Evolutionary conservation across 2,113 vertebrate genomes (phyloP).

Genomic region (Oreochromis spilurus): DNA sequence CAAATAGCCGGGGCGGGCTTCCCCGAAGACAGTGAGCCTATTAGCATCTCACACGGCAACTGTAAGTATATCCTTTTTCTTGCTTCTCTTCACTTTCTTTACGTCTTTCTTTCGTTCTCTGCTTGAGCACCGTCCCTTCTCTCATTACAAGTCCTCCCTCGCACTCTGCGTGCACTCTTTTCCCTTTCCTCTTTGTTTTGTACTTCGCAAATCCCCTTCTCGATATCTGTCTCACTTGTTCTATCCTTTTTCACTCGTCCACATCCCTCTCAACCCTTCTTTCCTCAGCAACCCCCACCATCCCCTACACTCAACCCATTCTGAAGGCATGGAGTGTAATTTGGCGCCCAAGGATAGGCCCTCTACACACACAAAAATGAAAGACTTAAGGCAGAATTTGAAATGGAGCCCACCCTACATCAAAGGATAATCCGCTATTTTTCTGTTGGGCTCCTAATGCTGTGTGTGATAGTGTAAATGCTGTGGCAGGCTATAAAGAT

Average conservation of each 20-base stretch:
- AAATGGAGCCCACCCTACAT: constrained; percentile 66
- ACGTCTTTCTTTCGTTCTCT: neutral
- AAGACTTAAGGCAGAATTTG: constrained; percentile 68
- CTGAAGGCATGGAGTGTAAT: constrained; percentile 57
- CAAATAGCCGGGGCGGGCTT: constrained; percentile 91
- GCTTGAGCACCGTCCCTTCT: neutral
- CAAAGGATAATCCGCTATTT: constrained; percentile 72
- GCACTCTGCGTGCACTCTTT: neutral
- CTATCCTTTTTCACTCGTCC: constrained; percentile 6
- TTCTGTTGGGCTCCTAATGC: constrained; percentile 57
- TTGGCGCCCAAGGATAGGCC: constrained; percentile 52
- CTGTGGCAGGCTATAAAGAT: constrained; percentile 45
- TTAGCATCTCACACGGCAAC: constrained; percentile 99
- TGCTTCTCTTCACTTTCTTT: neutral
- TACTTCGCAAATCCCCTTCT: neutral
- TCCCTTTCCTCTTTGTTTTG: constrained; percentile 16
- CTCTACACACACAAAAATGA: constrained; percentile 48
- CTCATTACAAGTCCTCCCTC: constrained; percentile 18
- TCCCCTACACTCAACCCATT: constrained; percentile 16
- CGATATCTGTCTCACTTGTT: constrained; percentile 27
- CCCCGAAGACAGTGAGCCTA: constrained; percentile 98
- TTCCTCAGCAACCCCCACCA: constrained; percentile 2
- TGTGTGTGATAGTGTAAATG: constrained; percentile 53
- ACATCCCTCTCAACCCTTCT: constrained; percentile 10
- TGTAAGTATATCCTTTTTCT: constrained; percentile 80